phyloP scores from a whole-genome alignment of 2,113 vertebrate genomes.

The Mixornis gularis region DNA sequence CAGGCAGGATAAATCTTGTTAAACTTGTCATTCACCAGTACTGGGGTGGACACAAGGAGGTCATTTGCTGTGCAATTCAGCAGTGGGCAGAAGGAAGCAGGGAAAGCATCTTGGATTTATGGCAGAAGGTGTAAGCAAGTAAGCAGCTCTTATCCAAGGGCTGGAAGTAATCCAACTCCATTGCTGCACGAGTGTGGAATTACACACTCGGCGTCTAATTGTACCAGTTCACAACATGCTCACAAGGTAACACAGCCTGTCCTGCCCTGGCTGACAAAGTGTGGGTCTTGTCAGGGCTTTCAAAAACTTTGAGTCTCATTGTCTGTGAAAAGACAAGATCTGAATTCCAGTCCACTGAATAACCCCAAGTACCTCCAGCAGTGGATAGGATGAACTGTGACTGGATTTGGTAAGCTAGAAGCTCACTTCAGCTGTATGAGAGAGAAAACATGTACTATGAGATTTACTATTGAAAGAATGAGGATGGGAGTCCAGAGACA shows the following conservation, averaged over 20 bases:
- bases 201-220: accelerated
- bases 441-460: background rate
- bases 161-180: background rate
- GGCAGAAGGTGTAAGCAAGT: background rate
- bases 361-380: background rate
- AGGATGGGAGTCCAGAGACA: background rate
- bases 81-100: accelerated
- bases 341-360: background rate
- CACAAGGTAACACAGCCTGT: background rate
- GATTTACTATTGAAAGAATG: accelerated
- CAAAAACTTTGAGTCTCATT: background rate
- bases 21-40: background rate
- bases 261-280: background rate
- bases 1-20: background rate
- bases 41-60: accelerated
- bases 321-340: background rate
- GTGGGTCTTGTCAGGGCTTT: accelerated
- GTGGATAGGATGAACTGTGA: background rate
- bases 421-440: background rate
- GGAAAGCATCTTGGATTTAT: background rate
- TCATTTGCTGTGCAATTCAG: background rate
- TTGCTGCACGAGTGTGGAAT: background rate
- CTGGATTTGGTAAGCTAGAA: background rate
- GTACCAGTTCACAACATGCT: background rate
- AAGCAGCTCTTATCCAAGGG: background rate